phyloP scores from a whole-genome alignment of 1,140 invertebrate genomes.

The Drosophila kanapiae region DNA sequence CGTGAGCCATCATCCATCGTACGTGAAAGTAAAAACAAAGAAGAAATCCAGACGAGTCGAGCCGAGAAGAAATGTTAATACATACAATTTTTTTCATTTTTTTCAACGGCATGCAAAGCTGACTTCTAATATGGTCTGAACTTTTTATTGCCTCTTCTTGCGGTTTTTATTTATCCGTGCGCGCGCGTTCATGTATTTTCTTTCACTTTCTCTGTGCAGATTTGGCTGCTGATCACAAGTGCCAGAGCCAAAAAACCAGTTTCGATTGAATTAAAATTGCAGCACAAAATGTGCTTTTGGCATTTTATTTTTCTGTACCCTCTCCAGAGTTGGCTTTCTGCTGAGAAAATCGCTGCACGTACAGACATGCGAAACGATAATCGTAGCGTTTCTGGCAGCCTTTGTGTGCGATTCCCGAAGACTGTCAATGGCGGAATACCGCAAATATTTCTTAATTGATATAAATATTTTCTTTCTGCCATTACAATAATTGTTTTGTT shows the following conservation, averaged over 20 bases:
- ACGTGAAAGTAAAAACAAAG: conserved; percentile 80
- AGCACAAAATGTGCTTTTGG: conserved; percentile 70
- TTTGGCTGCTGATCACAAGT: conserved; percentile 78
- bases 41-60: conserved; percentile 64
- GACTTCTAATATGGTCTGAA: conserved; percentile 81
- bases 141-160: conserved; percentile 75
- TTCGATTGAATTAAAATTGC: conserved; percentile 78
- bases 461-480: conserved; percentile 52
- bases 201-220: conserved; percentile 82
- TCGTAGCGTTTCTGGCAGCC: conserved; percentile 45
- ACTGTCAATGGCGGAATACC: conserved; percentile 38
- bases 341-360: conserved; percentile 63
- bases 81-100: conserved; percentile 30
- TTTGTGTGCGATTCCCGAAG: conserved; percentile 21
- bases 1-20: conserved; percentile 45
- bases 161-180: conserved; percentile 45
- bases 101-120: conserved; percentile 70
- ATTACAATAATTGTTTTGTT: conserved; percentile 51
- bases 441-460: conserved; percentile 65
- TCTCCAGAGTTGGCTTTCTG: conserved; percentile 32
- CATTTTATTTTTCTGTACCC: conserved; percentile 38
- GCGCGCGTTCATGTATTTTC: conserved; percentile 58
- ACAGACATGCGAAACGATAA: conserved; percentile 55
- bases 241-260: conserved; percentile 71
- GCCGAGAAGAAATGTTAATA: conserved; percentile 55